Percentiles rank a stretch among this genome's conserved stretches.
These are phyloP conservation scores for Ammodytes marinus DNA, from an alignment of 2,113 vertebrate genomes.

Conservation along the genomic window DNA sequence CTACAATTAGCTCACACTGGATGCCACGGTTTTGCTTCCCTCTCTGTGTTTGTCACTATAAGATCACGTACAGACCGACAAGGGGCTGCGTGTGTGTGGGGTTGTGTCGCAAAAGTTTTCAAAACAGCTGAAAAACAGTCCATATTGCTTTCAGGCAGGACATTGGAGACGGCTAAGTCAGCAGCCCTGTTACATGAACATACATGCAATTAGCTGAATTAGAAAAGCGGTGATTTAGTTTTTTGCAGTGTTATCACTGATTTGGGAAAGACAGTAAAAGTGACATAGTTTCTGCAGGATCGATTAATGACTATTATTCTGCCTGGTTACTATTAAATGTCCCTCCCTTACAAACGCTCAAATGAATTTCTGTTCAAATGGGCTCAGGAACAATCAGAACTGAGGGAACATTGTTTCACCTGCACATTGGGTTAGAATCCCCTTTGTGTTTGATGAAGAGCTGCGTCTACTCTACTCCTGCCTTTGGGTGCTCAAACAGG, in stretches of 20 bases:
- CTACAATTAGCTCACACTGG: neutral
- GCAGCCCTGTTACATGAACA: too few species aligned
- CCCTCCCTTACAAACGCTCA: too few species aligned
- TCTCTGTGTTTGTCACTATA: neutral
- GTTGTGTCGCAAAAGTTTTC: neutral
- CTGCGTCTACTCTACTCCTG: neutral
- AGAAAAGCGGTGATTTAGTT: neutral
- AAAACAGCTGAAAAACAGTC: neutral
- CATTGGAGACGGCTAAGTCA: neutral
- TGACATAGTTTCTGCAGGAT: neutral
- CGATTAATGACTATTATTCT: neutral
- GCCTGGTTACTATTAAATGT: neutral
- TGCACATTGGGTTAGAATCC: neutral
- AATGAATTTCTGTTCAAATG: neutral
- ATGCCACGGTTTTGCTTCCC: neutral
- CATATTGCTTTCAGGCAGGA: neutral
- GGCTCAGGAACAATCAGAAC: neutral
- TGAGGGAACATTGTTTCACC: neutral
- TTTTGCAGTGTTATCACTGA: neutral
- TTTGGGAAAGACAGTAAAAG: neutral
- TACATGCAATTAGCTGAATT: neutral
- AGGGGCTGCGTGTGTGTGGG: neutral
- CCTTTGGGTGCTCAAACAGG: neutral
- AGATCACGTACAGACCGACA: neutral
- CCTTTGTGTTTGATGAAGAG: neutral